A percentile compares a stretch with the other conserved stretches of the same genome.
phyloP scores from a whole-genome alignment of 2,797 vertebrate species.

The Kryptolebias ocellatus region DNA sequence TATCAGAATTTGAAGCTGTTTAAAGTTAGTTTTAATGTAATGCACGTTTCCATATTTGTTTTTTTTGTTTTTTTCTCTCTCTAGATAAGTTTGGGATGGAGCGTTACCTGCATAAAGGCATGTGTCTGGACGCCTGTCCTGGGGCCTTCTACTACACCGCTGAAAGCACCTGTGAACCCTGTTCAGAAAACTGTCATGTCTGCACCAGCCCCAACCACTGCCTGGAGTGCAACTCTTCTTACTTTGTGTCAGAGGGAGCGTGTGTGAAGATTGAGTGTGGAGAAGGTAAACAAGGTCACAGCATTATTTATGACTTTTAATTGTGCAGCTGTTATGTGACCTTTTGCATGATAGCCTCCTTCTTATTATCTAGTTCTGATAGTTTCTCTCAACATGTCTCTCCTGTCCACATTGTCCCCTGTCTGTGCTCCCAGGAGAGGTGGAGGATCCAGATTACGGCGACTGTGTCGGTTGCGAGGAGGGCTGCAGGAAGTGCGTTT shows the following conservation, averaged over 20 bases:
- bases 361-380: conserved; percentile 1
- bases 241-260: conserved; percentile 74
- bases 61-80: background rate
- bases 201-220: conserved; percentile 82
- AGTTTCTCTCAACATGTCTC: conserved; percentile 5
- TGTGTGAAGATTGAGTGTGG: conserved; percentile 85
- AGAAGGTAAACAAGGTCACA: conserved; percentile 82
- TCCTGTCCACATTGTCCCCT: background rate
- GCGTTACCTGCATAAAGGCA: conserved; percentile 81
- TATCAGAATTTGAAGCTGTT: no score
- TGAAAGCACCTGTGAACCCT: conserved; percentile 80
- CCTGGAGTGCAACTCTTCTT: conserved; percentile 83
- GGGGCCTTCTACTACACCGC: conserved; percentile 79
- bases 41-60: no score
- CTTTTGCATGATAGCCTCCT: background rate
- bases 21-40: no score
- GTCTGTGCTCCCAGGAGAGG: conserved; percentile 80
- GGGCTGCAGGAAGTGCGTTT: conserved; percentile 88
- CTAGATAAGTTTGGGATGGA: conserved; percentile 85
- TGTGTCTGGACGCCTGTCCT: conserved; percentile 87
- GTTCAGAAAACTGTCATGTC: conserved; percentile 82
- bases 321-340: conserved; percentile 5
- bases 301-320: background rate
- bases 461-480: conserved; percentile 89
- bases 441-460: conserved; percentile 87